phyloP scores from a whole-genome alignment of 2,888 invertebrate species.

The Hecatera dysodea region DNA sequence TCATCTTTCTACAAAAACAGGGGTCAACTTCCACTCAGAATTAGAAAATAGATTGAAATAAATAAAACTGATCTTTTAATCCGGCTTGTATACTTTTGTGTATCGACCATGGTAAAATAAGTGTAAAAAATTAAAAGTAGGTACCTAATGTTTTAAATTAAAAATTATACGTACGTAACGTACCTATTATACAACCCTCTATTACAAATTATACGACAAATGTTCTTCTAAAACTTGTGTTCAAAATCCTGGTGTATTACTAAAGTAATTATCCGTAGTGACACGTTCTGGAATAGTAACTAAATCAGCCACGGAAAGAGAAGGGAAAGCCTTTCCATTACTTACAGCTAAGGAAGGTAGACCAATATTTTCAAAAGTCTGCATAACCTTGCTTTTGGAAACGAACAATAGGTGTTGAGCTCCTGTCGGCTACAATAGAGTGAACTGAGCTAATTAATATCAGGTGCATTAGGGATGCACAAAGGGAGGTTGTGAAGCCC shows the following conservation, averaged over 20 bases:
- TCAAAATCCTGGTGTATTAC: not conserved
- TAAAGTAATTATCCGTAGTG: not conserved
- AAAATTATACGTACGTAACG: too few relatives aligned
- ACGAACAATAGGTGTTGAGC: conserved; percentile 32
- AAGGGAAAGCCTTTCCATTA: not conserved
- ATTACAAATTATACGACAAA: too few relatives aligned
- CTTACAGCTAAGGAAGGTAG: too few relatives aligned
- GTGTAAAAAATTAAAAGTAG: too few relatives aligned
- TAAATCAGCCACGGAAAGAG: not conserved
- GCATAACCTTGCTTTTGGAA: not conserved
- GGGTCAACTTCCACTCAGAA: conserved; percentile 11
- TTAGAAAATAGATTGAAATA: conserved; percentile 46
- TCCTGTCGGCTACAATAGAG: conserved; percentile 30
- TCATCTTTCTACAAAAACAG: conserved; percentile 35
- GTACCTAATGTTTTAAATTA: too few relatives aligned
- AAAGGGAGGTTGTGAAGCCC: conserved; percentile 45
- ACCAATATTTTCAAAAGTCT: not conserved
- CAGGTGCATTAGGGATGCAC: conserved; percentile 47
- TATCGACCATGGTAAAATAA: too few relatives aligned
- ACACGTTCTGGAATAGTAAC: not conserved
- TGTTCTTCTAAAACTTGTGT: conserved; percentile 14
- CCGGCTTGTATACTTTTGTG: conserved; percentile 16
- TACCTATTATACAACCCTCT: too few relatives aligned
- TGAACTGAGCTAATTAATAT: conserved; percentile 52
- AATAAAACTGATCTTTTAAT: conserved; percentile 17